Base-by-base conservation (phyloP, 2,113 vertebrate species). In the Orthochromis malagaraziensis region DNA sequence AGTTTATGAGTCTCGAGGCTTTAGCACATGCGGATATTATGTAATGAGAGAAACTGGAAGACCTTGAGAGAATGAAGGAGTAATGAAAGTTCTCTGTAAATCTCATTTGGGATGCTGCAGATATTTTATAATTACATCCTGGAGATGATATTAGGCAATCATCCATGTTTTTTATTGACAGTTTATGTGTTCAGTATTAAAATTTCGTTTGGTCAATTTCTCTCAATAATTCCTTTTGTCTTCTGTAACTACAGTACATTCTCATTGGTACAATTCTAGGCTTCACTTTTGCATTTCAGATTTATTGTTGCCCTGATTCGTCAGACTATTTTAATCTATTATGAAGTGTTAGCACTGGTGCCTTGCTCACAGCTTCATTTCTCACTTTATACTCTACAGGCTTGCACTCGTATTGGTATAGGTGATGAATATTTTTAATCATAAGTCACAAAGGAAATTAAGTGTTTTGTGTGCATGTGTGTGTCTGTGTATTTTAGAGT, bases 21-120 rank as follows among this genome's bases (percentile, higher is more conserved):
- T 87, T 79, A 57, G 77, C 79, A 89, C 92, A 84, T 91, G 89
- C 73, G 24, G 81, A 17, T 89, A 85, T 95, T 94, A 93, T 63
- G 49, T 95, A 93, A 94, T 80, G 65, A 79, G 65, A 80, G 31
- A 83, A 51, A 68, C 79, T 82, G 45, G 80, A 84, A 86, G 90
- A 85, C 85, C 87, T 89, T 88, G 77, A 89, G 70, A 83, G 11
- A 68, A 63, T 89, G 75, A 63, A 77, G 79, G 82, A 88, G 79
- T 90, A 86, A 84, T 90, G 60, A 87, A 92, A 86, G 87, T 92
- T 92, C 51, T 79, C 14, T 82, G 47, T 82, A 57, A 87, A 54
- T 79, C 51, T 86, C 45, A 35, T 63, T 54, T 68, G 21, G 68
- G 82, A 81, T 77, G 14, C 24, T 60, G 13, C 73, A 81, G 45